phyloP scores from a whole-genome alignment of 2,888 invertebrate genomes.

The Lissonota sp. region DNA sequence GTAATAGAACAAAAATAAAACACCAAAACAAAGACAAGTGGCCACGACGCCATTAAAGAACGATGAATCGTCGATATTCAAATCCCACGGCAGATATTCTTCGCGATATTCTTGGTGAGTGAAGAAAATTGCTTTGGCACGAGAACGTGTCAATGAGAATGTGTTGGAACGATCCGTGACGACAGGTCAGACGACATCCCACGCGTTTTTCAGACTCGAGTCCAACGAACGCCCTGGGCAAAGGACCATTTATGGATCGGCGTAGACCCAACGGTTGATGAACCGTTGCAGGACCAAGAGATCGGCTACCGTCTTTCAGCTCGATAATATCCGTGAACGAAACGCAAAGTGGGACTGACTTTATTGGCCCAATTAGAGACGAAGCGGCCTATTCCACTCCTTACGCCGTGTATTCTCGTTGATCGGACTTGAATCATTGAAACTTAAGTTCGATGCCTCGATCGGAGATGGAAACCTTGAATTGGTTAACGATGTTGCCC shows the following conservation, averaged over 20 bases:
- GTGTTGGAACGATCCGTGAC: constrained; percentile 19
- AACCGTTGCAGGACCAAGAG: not conserved
- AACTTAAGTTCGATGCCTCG: not conserved
- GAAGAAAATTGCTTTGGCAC: not conserved
- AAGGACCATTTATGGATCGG: constrained; percentile 74
- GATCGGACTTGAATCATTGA: not conserved
- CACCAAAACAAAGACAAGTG: constrained; percentile 33
- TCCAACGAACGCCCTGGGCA: constrained; percentile 51
- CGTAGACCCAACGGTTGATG: not conserved
- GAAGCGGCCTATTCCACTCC: constrained; percentile 10
- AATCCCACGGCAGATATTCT: too few relatives aligned
- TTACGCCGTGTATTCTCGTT: constrained; percentile 7
- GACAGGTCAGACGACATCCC: constrained; percentile 71
- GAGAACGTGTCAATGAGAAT: constrained; percentile 20
- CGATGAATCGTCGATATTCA: too few relatives aligned
- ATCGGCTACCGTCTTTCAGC: not conserved
- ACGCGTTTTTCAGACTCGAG: constrained; percentile 65
- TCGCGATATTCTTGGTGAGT: too few relatives aligned
- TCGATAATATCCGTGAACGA: constrained; percentile 16
- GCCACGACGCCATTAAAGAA: too few relatives aligned
- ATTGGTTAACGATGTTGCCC: constrained; percentile 35
- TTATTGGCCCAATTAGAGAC: constrained; percentile 53
- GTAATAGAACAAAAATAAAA: too few relatives aligned
- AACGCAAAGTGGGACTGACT: constrained; percentile 13
- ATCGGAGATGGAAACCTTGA: constrained; percentile 4